Evolutionary conservation across 2,797 vertebrate genomes (phyloP).

Genomic region (Apogon talboti): DNA sequence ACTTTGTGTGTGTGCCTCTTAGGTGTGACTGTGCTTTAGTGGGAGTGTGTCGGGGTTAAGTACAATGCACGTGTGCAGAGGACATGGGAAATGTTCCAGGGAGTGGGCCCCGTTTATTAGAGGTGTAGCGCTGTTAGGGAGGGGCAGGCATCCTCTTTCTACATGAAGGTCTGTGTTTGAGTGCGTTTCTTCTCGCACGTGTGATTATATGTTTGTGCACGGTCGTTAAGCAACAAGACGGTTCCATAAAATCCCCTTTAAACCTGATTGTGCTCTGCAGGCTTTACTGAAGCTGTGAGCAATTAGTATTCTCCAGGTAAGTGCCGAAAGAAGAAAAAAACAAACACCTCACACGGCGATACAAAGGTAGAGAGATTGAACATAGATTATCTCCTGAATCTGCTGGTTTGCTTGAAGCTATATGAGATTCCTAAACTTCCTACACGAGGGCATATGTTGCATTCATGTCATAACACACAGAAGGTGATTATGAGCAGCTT

Average conservation of each 20-base stretch:
- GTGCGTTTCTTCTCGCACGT: slow-evolving; percentile 43
- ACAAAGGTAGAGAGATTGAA: background rate
- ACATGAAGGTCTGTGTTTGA: slow-evolving; percentile 60
- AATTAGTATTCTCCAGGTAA: slow-evolving; percentile 66
- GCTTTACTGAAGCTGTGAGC: slow-evolving; percentile 59
- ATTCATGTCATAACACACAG: background rate
- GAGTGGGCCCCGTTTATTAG: slow-evolving; percentile 58
- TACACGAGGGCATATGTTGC: background rate
- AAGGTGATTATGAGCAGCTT: background rate
- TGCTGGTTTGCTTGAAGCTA: background rate
- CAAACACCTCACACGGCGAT: slow-evolving; percentile 23
- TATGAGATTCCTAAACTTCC: background rate
- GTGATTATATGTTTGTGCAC: slow-evolving; percentile 72
- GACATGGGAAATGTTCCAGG: slow-evolving; percentile 46
- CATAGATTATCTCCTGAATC: slow-evolving; percentile 10
- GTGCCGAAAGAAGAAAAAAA: slow-evolving; percentile 25
- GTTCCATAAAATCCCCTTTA: slow-evolving; percentile 69
- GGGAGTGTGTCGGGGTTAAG: slow-evolving; percentile 5
- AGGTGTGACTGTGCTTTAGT: slow-evolving; percentile 7
- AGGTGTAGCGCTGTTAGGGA: slow-evolving; percentile 55
- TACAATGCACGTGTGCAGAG: slow-evolving; percentile 10
- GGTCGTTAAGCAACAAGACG: slow-evolving; percentile 65
- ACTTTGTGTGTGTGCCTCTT: slow-evolving; percentile 3
- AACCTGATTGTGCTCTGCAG: slow-evolving; percentile 46
- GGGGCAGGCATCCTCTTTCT: slow-evolving; percentile 53